Base-by-base conservation (phyloP, 1,140 invertebrate genomes). In the Argopecten irradians region DNA sequence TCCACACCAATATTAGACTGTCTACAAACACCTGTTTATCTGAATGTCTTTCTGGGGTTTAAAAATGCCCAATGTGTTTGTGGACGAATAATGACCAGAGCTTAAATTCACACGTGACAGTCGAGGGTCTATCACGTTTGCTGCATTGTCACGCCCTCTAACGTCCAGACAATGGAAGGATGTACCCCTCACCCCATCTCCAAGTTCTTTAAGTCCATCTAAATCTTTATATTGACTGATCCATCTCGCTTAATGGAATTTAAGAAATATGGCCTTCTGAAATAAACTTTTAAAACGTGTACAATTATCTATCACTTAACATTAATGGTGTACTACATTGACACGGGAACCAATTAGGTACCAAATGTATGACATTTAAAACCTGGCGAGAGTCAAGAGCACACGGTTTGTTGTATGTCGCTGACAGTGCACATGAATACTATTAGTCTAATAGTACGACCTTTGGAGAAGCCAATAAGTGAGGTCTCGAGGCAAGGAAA, bases 311-410 rank as follows among this genome's bases (percentile, higher is more conserved):
- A 71, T 71, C 55, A 71, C 55, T 71, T 71, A 71, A 71, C 22
- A 28, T 71, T 71, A 71, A 71, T 71, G n/a, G 55, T 28, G 55
- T 71, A 71, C 55, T 71, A 28, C n/a, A 71, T 71, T 71, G 55
- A 71, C 22, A 71, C n/a, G 55, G n/a, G 22, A 28, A 11, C n/a
- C 55, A 71, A 71, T 71, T 71, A 71, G 0, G 5, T n/a, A 71
- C 55, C 55, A 71, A 71, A 71, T 22, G 16, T 28, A 71, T 3
- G 16, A 5, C 55, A 71, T 71, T 71, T 71, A 71, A 71, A 71
- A 28, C 55, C 55, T 71, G 55, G 22, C 22, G 8, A 71, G 55
- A 2, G 28, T 55, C 16, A 19, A 19, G 43, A 55, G 43, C 16
- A n/a, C n/a, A n/a, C n/a, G n/a, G n/a, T n/a, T n/a, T 39, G 13